These are phyloP conservation scores for Nasua narica DNA, from an alignment of 2,797 vertebrate species.

Conservation along the genomic window DNA sequence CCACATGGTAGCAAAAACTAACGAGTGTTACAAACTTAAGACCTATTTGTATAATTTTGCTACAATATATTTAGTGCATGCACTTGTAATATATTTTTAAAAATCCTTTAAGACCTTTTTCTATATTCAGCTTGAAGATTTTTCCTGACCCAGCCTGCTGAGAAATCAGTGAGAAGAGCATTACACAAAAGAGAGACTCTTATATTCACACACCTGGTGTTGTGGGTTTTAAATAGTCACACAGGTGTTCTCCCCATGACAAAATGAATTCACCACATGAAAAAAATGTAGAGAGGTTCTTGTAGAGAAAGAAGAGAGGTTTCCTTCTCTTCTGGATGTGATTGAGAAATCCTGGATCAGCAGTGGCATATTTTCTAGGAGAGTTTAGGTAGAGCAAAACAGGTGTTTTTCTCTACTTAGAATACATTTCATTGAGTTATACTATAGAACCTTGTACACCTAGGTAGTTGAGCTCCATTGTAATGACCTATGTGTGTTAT, in stretches of 20 bases:
- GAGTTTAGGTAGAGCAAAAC: background rate
- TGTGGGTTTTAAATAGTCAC: constrained; percentile 52
- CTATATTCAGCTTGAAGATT: background rate
- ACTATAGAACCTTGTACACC: too few relatives aligned
- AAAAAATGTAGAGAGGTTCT: background rate
- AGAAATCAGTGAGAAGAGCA: constrained; percentile 15
- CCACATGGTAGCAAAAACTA: background rate
- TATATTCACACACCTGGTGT: constrained; percentile 18
- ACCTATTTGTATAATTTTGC: background rate
- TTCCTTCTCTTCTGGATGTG: background rate
- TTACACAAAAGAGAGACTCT: background rate
- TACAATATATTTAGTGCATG: background rate
- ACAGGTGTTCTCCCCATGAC: constrained; percentile 44
- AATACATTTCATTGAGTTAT: background rate
- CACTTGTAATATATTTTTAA: background rate
- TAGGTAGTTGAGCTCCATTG: background rate
- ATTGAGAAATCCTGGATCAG: background rate
- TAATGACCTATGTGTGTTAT: background rate
- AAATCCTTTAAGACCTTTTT: background rate
- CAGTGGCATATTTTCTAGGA: background rate
- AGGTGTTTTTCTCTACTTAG: background rate
- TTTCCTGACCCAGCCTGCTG: background rate
- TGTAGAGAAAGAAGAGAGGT: background rate
- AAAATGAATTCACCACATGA: constrained; percentile 39
- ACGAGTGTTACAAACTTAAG: background rate